These are phyloP conservation scores for Oenanthe oenanthe DNA, from an alignment of 2,113 vertebrate species.

Conservation along the genomic window DNA sequence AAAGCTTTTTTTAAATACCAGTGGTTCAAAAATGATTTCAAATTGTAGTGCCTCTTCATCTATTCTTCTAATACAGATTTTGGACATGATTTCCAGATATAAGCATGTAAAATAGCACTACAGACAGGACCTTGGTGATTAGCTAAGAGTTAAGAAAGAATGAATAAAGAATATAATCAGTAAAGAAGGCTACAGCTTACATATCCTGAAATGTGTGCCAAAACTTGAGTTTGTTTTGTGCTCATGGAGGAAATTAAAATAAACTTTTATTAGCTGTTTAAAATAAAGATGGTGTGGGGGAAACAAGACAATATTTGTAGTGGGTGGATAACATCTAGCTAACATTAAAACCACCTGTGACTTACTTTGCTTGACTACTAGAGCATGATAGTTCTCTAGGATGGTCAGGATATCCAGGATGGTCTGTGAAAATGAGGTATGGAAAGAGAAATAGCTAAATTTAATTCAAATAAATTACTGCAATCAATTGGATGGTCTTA, in stretches of 20 bases:
- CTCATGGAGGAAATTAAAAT: neutral
- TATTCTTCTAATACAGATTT: neutral
- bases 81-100: neutral
- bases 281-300: rapidly evolving
- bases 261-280: neutral
- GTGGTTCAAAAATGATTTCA: neutral
- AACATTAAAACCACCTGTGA: neutral
- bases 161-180: neutral
- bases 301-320: neutral
- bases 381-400: neutral
- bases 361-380: neutral
- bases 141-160: neutral
- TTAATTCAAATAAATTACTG: slow-evolving; percentile 11
- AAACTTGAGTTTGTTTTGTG: neutral
- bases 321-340: neutral
- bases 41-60: neutral
- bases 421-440: neutral
- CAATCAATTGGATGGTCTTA: neutral
- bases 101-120: neutral
- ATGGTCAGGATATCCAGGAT: neutral
- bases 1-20: neutral
- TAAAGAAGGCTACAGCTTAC: neutral
- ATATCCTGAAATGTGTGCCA: neutral
- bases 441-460: neutral
- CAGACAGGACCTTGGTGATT: neutral